Conservation (phyloP, 2,797 vertebrate species). For the Mormyrus proboscirostris region DNA sequence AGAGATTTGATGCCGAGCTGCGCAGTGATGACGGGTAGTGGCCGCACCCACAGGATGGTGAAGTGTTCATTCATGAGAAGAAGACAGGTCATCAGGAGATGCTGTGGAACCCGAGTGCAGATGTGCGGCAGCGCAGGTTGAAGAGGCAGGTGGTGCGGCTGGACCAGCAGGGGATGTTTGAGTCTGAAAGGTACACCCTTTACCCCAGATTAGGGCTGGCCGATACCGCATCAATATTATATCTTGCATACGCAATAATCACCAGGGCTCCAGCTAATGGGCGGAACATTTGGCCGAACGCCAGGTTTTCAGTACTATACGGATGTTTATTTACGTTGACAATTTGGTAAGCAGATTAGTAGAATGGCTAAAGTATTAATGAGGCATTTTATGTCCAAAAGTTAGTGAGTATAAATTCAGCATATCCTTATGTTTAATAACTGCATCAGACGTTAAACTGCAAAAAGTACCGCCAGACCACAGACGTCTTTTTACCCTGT, state of each 20-base stretch:
- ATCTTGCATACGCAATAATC: not conserved
- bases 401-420: not conserved
- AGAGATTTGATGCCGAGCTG: not conserved
- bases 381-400: not conserved
- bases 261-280: not conserved
- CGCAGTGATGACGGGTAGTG: not conserved
- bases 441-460: not conserved
- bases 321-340: not conserved
- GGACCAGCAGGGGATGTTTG: constrained; percentile 80
- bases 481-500: not conserved
- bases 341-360: not conserved
- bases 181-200: constrained; percentile 78
- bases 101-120: constrained; percentile 78
- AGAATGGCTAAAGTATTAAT: not conserved
- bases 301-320: not conserved
- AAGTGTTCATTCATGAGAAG: constrained; percentile 82
- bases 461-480: not conserved
- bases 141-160: constrained; percentile 77
- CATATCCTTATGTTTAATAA: not conserved
- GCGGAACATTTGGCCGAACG: not conserved
- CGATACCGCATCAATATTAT: not conserved
- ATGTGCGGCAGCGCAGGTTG: constrained; percentile 74
- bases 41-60: constrained; percentile 68
- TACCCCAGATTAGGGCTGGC: not conserved
- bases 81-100: constrained; percentile 58